Evolutionary conservation across 2,888 invertebrate genomes (phyloP), one percentile per base, ranked within the genome.

Genomic region (Leptopilina syphax): DNA sequence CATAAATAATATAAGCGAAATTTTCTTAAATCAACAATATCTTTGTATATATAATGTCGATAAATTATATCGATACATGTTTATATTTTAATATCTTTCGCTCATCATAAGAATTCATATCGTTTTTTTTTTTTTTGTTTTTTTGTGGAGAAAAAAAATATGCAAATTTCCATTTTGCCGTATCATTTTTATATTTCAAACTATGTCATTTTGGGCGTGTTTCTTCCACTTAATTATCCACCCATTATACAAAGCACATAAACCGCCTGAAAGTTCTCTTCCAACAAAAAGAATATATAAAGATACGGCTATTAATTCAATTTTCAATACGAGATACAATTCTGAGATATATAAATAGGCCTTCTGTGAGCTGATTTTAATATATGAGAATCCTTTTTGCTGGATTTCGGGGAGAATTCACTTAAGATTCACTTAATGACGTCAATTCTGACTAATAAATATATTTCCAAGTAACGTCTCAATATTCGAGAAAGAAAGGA

Each of bases 201-300:
- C 54, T 73, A 73, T 73, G 73, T 73, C 57, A 73, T 73, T 57
- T 73, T 34, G 73, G 73, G 73, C 73, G 73, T 73, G 73, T 73
- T 73, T 54, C 10, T 54, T 73, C 73, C 57, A 73, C 73, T 73
- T 73, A 73, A 60, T 73, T 73, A 73, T 73, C 73, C 73, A 34
- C 41, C 73, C 57, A 73, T 73, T 73, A 73, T 73, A 73, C n/a
- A 73, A 73, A 73, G 41, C 73, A 54, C 57, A 73, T 57, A 73
- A 73, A 34, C 73, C 57, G 73, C 73, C 27, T 34, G 34, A 57
- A 57, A 34, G 3, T 34, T 34, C 73, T 73, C 73, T 73, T 73
- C 73, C n/a, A 73, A 44, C 54, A 73, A 54, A 73, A 60, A 34
- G 34, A 41, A 50, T 8, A 50, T 50, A 73, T 34, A 34, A 34